phyloP scores from a whole-genome alignment of 2,888 invertebrate genomes.

The Xiphydria camelus region DNA sequence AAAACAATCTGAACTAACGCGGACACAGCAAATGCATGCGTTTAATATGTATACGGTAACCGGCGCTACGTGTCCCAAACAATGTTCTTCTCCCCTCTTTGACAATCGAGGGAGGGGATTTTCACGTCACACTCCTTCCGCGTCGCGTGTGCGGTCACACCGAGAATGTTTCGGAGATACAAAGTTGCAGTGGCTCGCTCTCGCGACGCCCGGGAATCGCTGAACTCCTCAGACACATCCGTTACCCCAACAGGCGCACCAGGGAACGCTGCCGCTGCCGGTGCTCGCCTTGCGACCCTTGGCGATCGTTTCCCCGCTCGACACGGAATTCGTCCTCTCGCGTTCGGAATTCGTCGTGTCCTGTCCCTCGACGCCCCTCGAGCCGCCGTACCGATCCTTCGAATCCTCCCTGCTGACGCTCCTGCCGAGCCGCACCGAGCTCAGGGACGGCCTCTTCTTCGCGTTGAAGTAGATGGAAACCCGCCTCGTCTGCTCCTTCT shows the following conservation, averaged over 20 bases:
- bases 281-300: slow-evolving; percentile 68
- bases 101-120: no score
- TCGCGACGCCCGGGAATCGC: no score
- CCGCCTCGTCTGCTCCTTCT: slow-evolving; percentile 44
- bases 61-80: no score
- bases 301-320: slow-evolving; percentile 61
- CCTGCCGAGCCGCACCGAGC: slow-evolving; percentile 39
- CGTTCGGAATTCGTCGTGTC: slow-evolving; percentile 61
- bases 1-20: no score
- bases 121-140: no score
- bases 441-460: slow-evolving; percentile 44
- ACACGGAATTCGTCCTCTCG: slow-evolving; percentile 69
- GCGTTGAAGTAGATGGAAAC: slow-evolving; percentile 45
- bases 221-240: slow-evolving; percentile 73
- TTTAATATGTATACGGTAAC: no score
- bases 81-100: no score
- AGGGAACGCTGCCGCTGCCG: slow-evolving; percentile 74
- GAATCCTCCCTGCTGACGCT: slow-evolving; percentile 41
- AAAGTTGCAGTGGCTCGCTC: no score
- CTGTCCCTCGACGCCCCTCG: slow-evolving; percentile 34
- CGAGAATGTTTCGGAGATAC: no score
- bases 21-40: no score
- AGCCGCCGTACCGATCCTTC: slow-evolving; percentile 21
- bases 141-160: no score
- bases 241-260: slow-evolving; percentile 86